Evolutionary conservation across 2,797 vertebrate species (phyloP).

Genomic region (Dryobates pubescens): DNA sequence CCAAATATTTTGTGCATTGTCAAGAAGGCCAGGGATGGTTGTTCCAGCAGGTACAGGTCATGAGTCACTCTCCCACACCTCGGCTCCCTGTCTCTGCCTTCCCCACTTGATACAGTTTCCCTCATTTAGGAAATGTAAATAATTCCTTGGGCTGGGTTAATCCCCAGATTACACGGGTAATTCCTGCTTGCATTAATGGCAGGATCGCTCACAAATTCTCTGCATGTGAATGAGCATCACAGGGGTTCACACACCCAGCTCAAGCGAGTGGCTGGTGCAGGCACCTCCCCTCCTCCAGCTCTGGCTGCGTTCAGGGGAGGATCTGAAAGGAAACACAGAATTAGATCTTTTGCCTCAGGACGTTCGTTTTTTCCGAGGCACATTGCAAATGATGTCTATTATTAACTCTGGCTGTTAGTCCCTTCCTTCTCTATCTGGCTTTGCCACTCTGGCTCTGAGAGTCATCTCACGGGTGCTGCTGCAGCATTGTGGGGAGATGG

Average conservation of each 20-base stretch:
- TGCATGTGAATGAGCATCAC: slow-evolving; percentile 38
- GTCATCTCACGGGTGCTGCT: background rate
- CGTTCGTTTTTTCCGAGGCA: background rate
- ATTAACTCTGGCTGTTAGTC: background rate
- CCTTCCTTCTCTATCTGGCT: background rate
- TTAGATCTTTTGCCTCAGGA: slow-evolving; percentile 13
- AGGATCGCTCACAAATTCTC: slow-evolving; percentile 44
- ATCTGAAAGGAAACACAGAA: slow-evolving; percentile 29
- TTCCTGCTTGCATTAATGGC: slow-evolving; percentile 57
- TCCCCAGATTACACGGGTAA: slow-evolving; percentile 57
- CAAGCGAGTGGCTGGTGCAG: accelerated
- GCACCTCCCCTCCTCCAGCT: background rate
- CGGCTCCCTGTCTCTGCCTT: background rate
- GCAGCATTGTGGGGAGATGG: background rate
- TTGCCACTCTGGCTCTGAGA: background rate
- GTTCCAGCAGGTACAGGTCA: accelerated
- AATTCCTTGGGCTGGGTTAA: slow-evolving; percentile 46
- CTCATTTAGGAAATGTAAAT: slow-evolving; percentile 60
- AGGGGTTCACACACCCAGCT: background rate
- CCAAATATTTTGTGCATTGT: background rate
- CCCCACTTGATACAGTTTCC: background rate
- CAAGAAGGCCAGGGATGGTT: accelerated
- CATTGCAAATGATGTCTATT: slow-evolving; percentile 6
- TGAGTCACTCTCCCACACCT: accelerated
- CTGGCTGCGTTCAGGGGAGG: background rate